phyloP scores from a whole-genome alignment of 1,140 invertebrate genomes.

The Papilio polytes region DNA sequence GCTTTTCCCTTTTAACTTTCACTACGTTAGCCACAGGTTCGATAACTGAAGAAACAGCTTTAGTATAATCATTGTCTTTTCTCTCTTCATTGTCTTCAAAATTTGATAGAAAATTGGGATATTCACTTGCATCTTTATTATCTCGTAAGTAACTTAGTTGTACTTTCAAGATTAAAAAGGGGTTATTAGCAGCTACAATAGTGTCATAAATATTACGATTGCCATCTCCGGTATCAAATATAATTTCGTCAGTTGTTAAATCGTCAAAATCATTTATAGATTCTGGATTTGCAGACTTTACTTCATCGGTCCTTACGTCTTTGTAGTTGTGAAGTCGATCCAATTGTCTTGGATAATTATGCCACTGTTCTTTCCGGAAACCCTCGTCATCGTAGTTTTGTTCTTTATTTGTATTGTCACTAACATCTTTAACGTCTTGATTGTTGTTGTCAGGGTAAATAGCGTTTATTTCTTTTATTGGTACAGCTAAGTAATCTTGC shows the following conservation, averaged over 20 bases:
- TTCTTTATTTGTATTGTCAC: slow-evolving; percentile 52
- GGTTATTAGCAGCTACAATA: slow-evolving; percentile 55
- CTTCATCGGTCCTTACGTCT: slow-evolving; percentile 45
- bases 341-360: slow-evolving; percentile 73
- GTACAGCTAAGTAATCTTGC: slow-evolving; percentile 43
- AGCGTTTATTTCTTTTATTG: slow-evolving; percentile 48
- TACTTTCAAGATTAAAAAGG: slow-evolving; percentile 73
- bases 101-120: slow-evolving; percentile 49
- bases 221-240: slow-evolving; percentile 43
- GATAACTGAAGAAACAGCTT: neutral
- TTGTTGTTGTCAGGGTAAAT: slow-evolving; percentile 54
- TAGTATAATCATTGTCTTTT: neutral
- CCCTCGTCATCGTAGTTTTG: slow-evolving; percentile 65
- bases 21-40: neutral
- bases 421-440: slow-evolving; percentile 48
- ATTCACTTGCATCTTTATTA: slow-evolving; percentile 48
- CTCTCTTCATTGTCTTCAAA: slow-evolving; percentile 43
- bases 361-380: slow-evolving; percentile 75
- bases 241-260: slow-evolving; percentile 53
- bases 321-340: slow-evolving; percentile 70
- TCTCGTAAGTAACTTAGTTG: slow-evolving; percentile 66
- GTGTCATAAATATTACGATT: slow-evolving; percentile 50
- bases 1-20: slow-evolving; percentile 28
- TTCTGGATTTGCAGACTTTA: slow-evolving; percentile 47
- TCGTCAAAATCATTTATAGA: slow-evolving; percentile 44